These are phyloP conservation scores for Pangasius macronema DNA, from an alignment of 2,797 vertebrate species.

Conservation along the genomic window DNA sequence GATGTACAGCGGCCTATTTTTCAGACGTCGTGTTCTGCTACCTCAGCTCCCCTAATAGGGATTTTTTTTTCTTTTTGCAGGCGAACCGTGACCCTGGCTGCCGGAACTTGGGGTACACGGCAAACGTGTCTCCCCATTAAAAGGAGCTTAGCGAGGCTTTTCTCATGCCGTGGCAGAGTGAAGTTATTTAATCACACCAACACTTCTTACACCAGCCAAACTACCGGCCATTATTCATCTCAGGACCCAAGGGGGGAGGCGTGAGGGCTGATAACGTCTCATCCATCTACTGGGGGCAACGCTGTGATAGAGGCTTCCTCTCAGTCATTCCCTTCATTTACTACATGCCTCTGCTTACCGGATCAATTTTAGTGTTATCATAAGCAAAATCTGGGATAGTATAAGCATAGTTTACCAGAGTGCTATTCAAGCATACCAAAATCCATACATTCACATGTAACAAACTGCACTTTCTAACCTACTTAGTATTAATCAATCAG, in stretches of 20 bases:
- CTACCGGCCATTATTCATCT: conserved; percentile 78
- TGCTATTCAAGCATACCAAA: neutral
- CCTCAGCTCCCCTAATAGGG: conserved; percentile 84
- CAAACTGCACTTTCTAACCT: neutral
- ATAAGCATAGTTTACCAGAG: neutral
- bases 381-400: neutral
- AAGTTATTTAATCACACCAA: conserved; percentile 82
- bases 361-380: too few relatives aligned
- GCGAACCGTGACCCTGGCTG: conserved; percentile 77
- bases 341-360: neutral
- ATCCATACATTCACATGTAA: neutral
- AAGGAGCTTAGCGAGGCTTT: conserved; percentile 84
- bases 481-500: neutral
- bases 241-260: conserved; percentile 68
- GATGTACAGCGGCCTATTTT: conserved; percentile 77
- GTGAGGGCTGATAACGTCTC: conserved; percentile 59
- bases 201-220: conserved; percentile 75
- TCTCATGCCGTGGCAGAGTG: conserved; percentile 72
- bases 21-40: conserved; percentile 82
- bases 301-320: conserved; percentile 31
- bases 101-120: conserved; percentile 69
- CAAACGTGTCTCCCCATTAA: conserved; percentile 80
- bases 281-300: conserved; percentile 72
- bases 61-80: conserved; percentile 66
- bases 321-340: neutral